Evolutionary conservation across 2,113 vertebrate species (phyloP), one percentile per base, ranked within the genome.

Genomic region (Perognathus longimembris): DNA sequence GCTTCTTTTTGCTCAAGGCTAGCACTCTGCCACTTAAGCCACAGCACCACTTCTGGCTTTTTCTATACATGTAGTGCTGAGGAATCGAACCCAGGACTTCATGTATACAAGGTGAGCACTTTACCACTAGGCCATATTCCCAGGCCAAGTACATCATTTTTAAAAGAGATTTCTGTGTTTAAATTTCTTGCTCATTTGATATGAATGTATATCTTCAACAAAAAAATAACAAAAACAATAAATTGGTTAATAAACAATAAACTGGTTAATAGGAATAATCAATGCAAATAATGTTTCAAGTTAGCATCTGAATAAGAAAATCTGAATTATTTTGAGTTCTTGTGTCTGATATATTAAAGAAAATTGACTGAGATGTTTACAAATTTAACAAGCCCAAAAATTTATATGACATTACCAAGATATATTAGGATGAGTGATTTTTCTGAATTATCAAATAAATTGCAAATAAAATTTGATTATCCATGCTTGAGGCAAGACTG

Each of bases 401-500:
- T 79, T 54, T 78, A 75, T 45, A 66, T 67, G 34, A 32, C 28
- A 54, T 88, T 79, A 40, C n/a, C 69, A 80, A 73, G 69, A 92
- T 18, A 28, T 66, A 14, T 81, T 40, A 93, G 76, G 5, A 67
- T 73, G 10, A 79, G 54, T 91, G 63, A 77, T 94, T 90, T 89
- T 88, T 71, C 30, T 88, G 70, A 92, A 84, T 86, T 83, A 71
- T 66, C 90, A 80, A n/a, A 9, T 84, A 79, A 86, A n/a, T 96
- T 94, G 71, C 94, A 86, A 92, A 42, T 94, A 93, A 83, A 92
- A 79, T 63, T 93, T 45, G 30, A 79, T 85, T n/a, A 70, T 4
- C 20, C 32, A 17, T 73, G 30, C 59, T 94, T 79, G 87, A 80
- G 77, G 30, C 86, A 88, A 83, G 45, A n/a, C 40, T 89, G 70